Conservation (phyloP, 2,113 vertebrate genomes). For the Corythornis cristatus region DNA sequence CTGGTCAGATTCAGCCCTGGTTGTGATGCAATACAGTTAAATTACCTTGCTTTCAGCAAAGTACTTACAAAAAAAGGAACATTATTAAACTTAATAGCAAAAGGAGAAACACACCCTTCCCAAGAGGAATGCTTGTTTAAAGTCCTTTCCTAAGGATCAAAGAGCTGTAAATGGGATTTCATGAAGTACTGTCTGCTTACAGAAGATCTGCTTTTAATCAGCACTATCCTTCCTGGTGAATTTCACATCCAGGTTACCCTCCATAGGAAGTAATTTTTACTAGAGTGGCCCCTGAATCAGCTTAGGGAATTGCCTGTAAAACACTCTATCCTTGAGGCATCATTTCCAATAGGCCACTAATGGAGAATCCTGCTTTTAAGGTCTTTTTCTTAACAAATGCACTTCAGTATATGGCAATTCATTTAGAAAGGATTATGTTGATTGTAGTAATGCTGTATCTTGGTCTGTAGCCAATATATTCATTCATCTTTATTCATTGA, state of each 20-base stretch:
- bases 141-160: conserved; percentile 59
- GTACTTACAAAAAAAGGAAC: conserved; percentile 13
- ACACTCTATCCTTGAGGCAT: neutral
- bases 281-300: neutral
- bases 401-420: conserved; percentile 8
- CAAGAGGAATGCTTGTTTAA: conserved; percentile 17
- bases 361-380: conserved; percentile 15
- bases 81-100: conserved; percentile 12
- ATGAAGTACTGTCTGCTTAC: neutral
- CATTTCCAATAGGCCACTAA: neutral
- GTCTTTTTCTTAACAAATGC: neutral
- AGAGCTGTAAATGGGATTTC: conserved; percentile 45
- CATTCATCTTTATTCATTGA: conserved; percentile 60
- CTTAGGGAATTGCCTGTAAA: neutral
- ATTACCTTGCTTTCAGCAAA: neutral
- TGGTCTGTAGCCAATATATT: conserved; percentile 40
- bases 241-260: neutral
- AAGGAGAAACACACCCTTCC: conserved; percentile 25
- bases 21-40: neutral
- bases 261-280: conserved; percentile 12
- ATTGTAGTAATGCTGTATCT: neutral
- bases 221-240: neutral
- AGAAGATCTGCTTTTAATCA: conserved; percentile 53
- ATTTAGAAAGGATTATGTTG: conserved; percentile 36
- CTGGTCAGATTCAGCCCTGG: neutral